A percentile compares a stretch with the other conserved stretches of the same genome.
These are phyloP conservation scores for Typhlichthys eigenmanni DNA, from an alignment of 2,797 vertebrate genomes.

Conservation along the genomic window DNA sequence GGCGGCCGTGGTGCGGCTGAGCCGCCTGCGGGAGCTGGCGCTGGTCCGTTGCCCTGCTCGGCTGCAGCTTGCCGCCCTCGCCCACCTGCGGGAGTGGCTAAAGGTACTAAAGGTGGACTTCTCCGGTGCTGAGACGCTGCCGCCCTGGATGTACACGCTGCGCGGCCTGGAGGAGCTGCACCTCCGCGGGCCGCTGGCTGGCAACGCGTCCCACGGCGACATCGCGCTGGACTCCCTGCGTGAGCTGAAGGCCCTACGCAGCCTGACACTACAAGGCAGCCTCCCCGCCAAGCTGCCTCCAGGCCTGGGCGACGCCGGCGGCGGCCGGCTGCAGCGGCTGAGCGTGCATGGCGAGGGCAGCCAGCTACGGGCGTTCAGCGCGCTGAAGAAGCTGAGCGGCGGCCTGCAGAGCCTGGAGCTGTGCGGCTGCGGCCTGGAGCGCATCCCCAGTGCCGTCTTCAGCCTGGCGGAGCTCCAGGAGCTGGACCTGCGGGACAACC, in stretches of 20 bases:
- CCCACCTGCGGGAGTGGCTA: constrained; percentile 80
- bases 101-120: constrained; percentile 83
- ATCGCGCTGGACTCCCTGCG: constrained; percentile 79
- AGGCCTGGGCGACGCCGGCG: constrained; percentile 75
- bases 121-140: constrained; percentile 80
- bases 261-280: constrained; percentile 77
- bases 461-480: constrained; percentile 84
- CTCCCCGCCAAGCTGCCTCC: constrained; percentile 82
- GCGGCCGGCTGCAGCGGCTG: constrained; percentile 77
- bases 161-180: constrained; percentile 84
- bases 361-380: constrained; percentile 82
- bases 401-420: constrained; percentile 80
- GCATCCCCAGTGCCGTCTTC: constrained; percentile 88
- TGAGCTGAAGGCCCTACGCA: constrained; percentile 82
- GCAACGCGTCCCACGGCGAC: constrained; percentile 75
- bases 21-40: constrained; percentile 81
- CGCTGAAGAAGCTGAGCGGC: constrained; percentile 81
- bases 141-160: constrained; percentile 85
- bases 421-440: constrained; percentile 83
- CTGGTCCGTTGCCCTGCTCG: constrained; percentile 81
- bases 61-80: constrained; percentile 80
- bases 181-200: constrained; percentile 78
- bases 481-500: constrained; percentile 87
- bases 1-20: constrained; percentile 76
- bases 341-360: constrained; percentile 82